Evolutionary conservation across 2,888 invertebrate species (phyloP).

Genomic region (Himalopsyche anomala): DNA sequence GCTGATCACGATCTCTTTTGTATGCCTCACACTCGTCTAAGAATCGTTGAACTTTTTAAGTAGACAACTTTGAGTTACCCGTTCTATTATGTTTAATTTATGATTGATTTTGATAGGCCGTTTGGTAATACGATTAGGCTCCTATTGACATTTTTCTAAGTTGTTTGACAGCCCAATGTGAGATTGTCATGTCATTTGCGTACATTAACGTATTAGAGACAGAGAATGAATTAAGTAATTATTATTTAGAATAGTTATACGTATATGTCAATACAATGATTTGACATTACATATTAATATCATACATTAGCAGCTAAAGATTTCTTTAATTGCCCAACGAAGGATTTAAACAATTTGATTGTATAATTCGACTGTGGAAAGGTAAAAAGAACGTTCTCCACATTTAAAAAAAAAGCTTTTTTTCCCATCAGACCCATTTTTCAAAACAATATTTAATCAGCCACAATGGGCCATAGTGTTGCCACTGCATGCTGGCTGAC

Average conservation of each 20-base stretch:
- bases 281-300: background rate
- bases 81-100: slow-evolving; percentile 55
- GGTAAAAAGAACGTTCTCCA: no score
- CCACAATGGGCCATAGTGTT: no score
- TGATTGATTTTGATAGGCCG: slow-evolving; percentile 44
- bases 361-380: no score
- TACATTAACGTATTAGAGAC: slow-evolving; percentile 16
- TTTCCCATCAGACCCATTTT: no score
- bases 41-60: slow-evolving; percentile 31
- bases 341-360: no score
- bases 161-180: slow-evolving; percentile 29
- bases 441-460: no score
- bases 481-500: no score
- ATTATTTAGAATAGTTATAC: background rate
- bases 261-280: background rate
- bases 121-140: slow-evolving; percentile 55
- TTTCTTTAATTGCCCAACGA: no score
- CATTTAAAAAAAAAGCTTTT: no score
- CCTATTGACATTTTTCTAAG: slow-evolving; percentile 41
- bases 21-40: background rate
- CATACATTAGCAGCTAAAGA: no score
- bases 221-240: slow-evolving; percentile 5
- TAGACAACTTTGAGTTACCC: slow-evolving; percentile 56
- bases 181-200: slow-evolving; percentile 30
- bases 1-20: background rate